These are phyloP conservation scores for Nomada goodeniana DNA, from an alignment of 2,888 invertebrate genomes.

Conservation along the genomic window DNA sequence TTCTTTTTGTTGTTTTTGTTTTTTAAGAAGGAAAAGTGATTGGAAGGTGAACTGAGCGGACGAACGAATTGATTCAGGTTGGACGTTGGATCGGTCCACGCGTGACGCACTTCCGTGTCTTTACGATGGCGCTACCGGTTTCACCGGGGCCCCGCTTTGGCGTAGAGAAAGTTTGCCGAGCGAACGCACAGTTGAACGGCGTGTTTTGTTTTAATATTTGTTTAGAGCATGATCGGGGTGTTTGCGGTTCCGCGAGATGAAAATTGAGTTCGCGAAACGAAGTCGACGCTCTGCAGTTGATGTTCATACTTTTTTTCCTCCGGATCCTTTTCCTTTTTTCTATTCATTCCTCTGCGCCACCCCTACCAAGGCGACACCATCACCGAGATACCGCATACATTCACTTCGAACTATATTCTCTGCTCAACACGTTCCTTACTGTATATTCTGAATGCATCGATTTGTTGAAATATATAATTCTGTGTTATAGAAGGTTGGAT, in stretches of 20 bases:
- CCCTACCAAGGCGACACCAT: neutral
- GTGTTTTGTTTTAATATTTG: constrained; percentile 56
- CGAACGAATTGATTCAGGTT: constrained; percentile 5
- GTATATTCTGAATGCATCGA: neutral
- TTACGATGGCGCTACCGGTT: constrained; percentile 40
- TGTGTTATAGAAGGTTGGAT: constrained; percentile 25
- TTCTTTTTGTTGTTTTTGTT: no score
- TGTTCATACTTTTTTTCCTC: neutral
- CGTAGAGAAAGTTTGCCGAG: constrained; percentile 45
- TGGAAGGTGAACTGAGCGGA: neutral
- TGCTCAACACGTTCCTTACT: no score
- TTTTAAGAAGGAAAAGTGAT: neutral
- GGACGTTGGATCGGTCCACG: neutral
- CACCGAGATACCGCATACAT: no score
- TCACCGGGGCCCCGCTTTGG: constrained; percentile 30
- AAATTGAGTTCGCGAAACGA: constrained; percentile 32
- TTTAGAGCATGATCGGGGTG: constrained; percentile 45
- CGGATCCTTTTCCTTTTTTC: no score
- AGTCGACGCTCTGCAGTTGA: neutral
- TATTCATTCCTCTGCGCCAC: neutral
- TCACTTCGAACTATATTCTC: no score
- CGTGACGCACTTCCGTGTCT: constrained; percentile 26
- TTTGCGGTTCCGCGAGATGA: constrained; percentile 24
- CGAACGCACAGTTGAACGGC: constrained; percentile 33
- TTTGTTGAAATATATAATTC: neutral